Evolutionary conservation across 1,140 invertebrate genomes (phyloP), one percentile per base, ranked within the genome.

Genomic region (Gerris buenoi): DNA sequence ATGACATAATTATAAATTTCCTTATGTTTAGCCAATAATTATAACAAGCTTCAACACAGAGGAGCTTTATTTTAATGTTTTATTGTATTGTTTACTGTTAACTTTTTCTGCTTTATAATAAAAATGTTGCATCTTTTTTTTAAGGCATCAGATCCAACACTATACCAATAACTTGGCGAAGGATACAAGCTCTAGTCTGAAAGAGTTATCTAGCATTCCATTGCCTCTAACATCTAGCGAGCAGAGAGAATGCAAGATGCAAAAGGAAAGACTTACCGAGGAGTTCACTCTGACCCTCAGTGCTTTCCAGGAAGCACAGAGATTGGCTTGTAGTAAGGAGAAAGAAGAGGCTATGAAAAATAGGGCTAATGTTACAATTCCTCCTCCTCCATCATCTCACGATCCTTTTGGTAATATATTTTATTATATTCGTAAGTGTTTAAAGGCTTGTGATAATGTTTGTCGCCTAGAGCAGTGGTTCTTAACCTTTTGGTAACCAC

Each of bases 161-260:
- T 96, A 97, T 75, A 98, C 95, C 1, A 90, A 97, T 74, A 91
- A 95, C 72, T 77, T 98, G 70, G 93, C 91, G 0, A 95, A 95
- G 76, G 94, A 97, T 75, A 98, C 95, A 14, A 93, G 86, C 75
- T 83, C 85, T 63, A 84, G 90, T 75, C 80, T 97, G 61, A 93
- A 93, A 79, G 86, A 91, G 67, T 77, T 96, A 65, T 82, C 83
- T 74, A 81, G 81, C 68, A 75, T 89, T 66, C 81, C 83, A 2
- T 63, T 78, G 18, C 74, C 77, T 22, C 67, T 72, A 68, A 68
- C 68, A 33, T 72, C 74, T 57, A 80, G 81, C 22, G 85, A 89
- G 70, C 76, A 81, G 78, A 84, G 89, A 68, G 89, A 94, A 72
- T 83, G 88, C 73, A 94, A 93, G 78, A 88, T 98, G 78, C 90